These are phyloP conservation scores for Stenolophus ochropezus DNA, from an alignment of 2,888 invertebrate genomes.

Conservation along the genomic window DNA sequence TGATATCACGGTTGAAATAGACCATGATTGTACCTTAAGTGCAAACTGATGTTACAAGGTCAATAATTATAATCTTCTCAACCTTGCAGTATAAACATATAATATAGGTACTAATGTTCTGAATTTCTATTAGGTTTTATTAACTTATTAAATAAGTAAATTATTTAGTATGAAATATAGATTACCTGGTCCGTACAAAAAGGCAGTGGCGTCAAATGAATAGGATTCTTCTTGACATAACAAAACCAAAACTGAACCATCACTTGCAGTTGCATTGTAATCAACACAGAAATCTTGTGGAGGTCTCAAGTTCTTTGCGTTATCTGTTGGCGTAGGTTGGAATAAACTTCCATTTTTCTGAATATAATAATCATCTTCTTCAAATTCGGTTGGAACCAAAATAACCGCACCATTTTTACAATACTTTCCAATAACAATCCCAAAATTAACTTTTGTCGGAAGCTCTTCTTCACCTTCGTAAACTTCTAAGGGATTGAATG, in stretches of 20 bases:
- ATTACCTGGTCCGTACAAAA: background rate
- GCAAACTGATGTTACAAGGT: too few species aligned
- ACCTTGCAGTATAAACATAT: too few species aligned
- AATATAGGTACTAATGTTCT: too few species aligned
- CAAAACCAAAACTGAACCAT: background rate
- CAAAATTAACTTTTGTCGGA: background rate
- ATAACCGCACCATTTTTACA: constrained; percentile 4
- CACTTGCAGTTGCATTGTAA: background rate
- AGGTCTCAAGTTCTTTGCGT: background rate
- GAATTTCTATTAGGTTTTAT: too few species aligned
- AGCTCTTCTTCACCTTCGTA: background rate
- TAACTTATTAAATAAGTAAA: too few species aligned
- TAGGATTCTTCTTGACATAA: background rate
- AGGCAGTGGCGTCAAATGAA: background rate
- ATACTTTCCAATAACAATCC: background rate
- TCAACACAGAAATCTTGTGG: constrained; percentile 19
- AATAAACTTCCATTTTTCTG: constrained; percentile 27
- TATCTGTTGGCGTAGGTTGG: background rate
- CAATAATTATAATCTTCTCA: too few species aligned
- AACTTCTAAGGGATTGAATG: background rate
- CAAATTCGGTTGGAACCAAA: background rate
- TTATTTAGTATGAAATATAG: too few species aligned
- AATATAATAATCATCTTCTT: constrained; percentile 12
- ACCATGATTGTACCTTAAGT: too few species aligned
- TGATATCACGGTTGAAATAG: too few species aligned